Evolutionary conservation across 1,140 invertebrate species (phyloP), one percentile per base, ranked within the genome.

Genomic region (Belonocnema kinseyi): DNA sequence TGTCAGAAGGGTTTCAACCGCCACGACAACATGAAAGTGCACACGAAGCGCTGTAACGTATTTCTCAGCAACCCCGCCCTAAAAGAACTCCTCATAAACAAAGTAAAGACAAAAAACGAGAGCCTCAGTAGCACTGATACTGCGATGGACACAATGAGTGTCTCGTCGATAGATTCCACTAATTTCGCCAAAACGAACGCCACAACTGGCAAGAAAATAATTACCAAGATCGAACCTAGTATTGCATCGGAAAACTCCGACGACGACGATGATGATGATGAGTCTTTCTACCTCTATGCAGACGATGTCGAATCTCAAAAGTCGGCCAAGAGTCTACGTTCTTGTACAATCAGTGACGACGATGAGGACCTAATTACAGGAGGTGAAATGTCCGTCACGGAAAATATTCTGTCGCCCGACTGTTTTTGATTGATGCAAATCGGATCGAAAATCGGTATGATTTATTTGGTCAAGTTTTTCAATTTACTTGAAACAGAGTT

Each of bases 1-100:
- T 89, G 88, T 61, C 33, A 81, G 14, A 84, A 81, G 72, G 51
- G 80, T 13, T 88, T 88, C 52, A 89, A 89, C 81, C 82, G 87
- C 7, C 83, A 84, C 1, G 88, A 89, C 52, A 89, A 89, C 72
- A 88, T 89, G 87, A 88, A 88, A 54, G 83, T 85, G 16, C 87
- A 89, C 16, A 85, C 85, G 5, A 87, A 84, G 77, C 78, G 83
- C 6, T 88, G 87, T 40, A 77, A 82, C 40, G 8, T 26, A 5
- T 87, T 88, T 72, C 72, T 82, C 11, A 74, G 76, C 0, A 83
- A 87, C 80, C 86, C 85, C 21, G 74, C 81, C 11, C 51, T 85
- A 1, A 80, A 80, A 50, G 50, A 82, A 46, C 16, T 66, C 1
- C 26, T 66, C 14, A 13, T 6, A 2, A 40, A 13, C n/a, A 66